Base-by-base conservation (phyloP, 2,113 vertebrate genomes). In the Oriolus oriolus region DNA sequence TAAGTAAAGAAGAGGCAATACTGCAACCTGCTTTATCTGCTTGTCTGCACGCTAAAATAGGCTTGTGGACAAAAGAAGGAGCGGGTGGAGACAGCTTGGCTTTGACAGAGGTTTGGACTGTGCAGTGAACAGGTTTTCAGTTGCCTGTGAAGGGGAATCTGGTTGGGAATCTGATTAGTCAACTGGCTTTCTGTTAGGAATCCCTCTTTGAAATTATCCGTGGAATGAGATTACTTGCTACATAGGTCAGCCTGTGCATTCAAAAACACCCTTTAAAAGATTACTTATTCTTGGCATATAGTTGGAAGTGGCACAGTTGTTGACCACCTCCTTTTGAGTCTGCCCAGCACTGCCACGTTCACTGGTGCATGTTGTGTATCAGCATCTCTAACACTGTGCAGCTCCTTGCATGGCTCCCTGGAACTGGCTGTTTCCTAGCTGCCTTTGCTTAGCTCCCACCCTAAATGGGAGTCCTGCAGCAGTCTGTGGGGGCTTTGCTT, bases 261-360 rank as follows among this genome's bases (percentile, higher is more conserved):
- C 41, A 44, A 1, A 85, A 83, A 16, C 21, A 12, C 7, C 21
- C 39, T 64, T 77, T 50, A 35, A 85, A 85, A 52, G 31, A 27
- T 44, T n/a, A 6, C 37, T 31, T 56, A 35, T 35, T 73, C 35
- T 59, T 59, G 47, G 22, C 37, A 30, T 7, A 12, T 26, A 21
- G 22, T n/a, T 73, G 63, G 59, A 71, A 87, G 26, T 1, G 2
- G 60, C 0, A 2, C 6, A 7, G 31, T 45, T 78, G 87, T 45
- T 79, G 61, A 35, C 26, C 26, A 9, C 13, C 37, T 61, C 44
- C 44, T 22, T 65, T 41, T 33, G 23, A 37, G 42, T 37, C 3
- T 19, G 4, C 20, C 22, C 2, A 2, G 26, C 39, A 3, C 2
- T 50, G 77, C 68, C 27, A 4, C 1, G 0, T 20, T 50, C 31